A percentile compares a stretch with the other conserved stretches of the same genome.
Evolutionary conservation across 1,140 invertebrate species (phyloP).

Genomic region (Tetramorium alpestre): DNA sequence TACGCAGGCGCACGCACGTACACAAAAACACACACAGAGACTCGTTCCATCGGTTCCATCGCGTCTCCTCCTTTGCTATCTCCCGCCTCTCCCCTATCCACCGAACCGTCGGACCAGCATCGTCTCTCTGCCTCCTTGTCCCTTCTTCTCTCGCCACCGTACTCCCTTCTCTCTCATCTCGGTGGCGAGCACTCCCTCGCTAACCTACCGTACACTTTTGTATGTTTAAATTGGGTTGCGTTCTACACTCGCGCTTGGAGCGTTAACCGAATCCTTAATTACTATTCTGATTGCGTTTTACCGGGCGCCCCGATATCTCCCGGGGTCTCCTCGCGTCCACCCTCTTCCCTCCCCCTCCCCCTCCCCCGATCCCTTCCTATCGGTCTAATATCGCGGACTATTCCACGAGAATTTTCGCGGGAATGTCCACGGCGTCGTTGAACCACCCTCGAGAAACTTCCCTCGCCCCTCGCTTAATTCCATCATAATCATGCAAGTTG

Average conservation of each 20-base stretch:
- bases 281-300: conserved; percentile 81
- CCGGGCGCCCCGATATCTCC: conserved; percentile 64
- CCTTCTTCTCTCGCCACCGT: conserved; percentile 46
- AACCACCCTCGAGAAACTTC: background rate
- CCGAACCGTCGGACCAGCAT: conserved; percentile 41
- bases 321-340: conserved; percentile 8
- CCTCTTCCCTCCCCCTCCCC: conserved; percentile 17
- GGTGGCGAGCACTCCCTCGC: conserved; percentile 44
- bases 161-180: conserved; percentile 51
- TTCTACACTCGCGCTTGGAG: conserved; percentile 76
- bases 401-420: conserved; percentile 61
- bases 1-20: background rate
- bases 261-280: conserved; percentile 82
- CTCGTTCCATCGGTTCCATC: conserved; percentile 51
- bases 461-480: conserved; percentile 5
- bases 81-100: conserved; percentile 43
- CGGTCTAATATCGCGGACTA: conserved; percentile 66
- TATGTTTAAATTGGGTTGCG: conserved; percentile 80
- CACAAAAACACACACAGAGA: background rate
- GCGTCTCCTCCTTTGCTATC: conserved; percentile 52
- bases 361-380: no score
- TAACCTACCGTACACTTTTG: conserved; percentile 77
- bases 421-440: conserved; percentile 40
- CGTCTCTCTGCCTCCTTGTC: conserved; percentile 60
- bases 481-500: conserved; percentile 36